Evolutionary conservation across 2,797 vertebrate genomes (phyloP), one percentile per base, ranked within the genome.

Genomic region (Graptemys geographica): DNA sequence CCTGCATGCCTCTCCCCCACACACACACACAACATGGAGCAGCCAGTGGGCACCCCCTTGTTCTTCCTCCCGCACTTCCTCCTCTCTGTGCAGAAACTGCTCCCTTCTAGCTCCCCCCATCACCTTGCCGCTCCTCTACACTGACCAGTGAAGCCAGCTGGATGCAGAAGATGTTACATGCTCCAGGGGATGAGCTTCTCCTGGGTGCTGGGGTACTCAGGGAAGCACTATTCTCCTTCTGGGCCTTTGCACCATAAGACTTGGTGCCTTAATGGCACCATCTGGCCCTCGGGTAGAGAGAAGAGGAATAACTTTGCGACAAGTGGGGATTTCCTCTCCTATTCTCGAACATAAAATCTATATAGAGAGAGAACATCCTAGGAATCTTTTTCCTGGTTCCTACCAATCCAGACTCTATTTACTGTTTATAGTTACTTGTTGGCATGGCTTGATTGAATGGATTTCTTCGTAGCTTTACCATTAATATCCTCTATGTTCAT

Each of bases 401-500:
- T 59, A 87, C 31, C 69, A 81, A 76, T 59, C 27, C 1, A 93
- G 79, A 76, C 93, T 81, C 55, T 59, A 88, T 88, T 93, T 88
- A 23, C 88, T 90, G 28, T 90, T 95, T 95, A 94, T 0, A 0
- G 74, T 87, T 95, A 94, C 93, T 96, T 94, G 96, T 92, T 87
- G 81, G 83, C 86, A 37, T n/a, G 79, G 86, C 85, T 90, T 81
- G 83, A 91, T 79, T 72, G 82, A 90, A 92, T 56, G 47, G 33
- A 37, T 86, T 96, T 79, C 88, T 88, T 95, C 92, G 86, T 69
- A 85, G 57, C 87, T 78, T 80, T 85, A 93, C 92, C 92, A 92
- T 91, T 95, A 90, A 90, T 92, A 89, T 41, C 3, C 7, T 76
- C 49, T 89, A 92, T 83, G 94, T 92, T 97, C 95, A 96, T 96